Evolutionary conservation across 2,113 vertebrate species (phyloP), one percentile per base, ranked within the genome.

Genomic region (Notarius lentiginosus): DNA sequence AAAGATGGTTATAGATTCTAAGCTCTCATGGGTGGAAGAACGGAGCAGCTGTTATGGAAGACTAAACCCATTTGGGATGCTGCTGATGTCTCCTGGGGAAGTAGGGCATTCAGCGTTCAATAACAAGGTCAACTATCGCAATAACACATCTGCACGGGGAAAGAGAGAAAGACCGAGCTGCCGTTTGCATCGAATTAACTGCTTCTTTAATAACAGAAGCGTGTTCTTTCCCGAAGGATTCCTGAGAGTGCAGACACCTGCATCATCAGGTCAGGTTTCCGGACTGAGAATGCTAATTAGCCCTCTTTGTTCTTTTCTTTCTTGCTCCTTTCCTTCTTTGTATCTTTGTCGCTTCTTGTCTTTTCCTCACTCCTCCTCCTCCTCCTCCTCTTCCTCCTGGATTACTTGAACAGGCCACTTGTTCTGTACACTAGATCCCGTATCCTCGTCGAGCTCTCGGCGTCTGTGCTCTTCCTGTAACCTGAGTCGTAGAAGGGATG

Each of bases 381-480:
- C 58, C 22, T 56, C 22, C 10, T 49, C 72, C 41, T 34, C 41
- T 7, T 53, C 0, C 53, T 30, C 17, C 12, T 12, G 68, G 30
- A 61, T 79, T 49, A 83, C 79, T 88, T 86, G 82, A 91, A 87
- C 77, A 77, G 85, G 63, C 47, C 12, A 79, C 86, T 88, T 88
- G 82, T 88, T 88, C 83, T 80, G 47, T 41, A 61, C 81, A 70
- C 79, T 73, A 68, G 88, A 89, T 70, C 83, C 84, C 72, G 79
- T 86, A 65, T 82, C 34, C 85, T 66, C 22, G n/a, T 24, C 68
- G 55, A 79, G 86, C 56, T 75, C 63, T 61, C 63, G 73, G 84
- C 82, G 20, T 84, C 84, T 60, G 34, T 27, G 22, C 79, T 75
- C 89, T 88, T 89, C 86, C 86, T 91, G 90, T 89, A 91, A 89